Conservation (phyloP, 1,140 invertebrate species). For the Leptoteleia sp. region DNA sequence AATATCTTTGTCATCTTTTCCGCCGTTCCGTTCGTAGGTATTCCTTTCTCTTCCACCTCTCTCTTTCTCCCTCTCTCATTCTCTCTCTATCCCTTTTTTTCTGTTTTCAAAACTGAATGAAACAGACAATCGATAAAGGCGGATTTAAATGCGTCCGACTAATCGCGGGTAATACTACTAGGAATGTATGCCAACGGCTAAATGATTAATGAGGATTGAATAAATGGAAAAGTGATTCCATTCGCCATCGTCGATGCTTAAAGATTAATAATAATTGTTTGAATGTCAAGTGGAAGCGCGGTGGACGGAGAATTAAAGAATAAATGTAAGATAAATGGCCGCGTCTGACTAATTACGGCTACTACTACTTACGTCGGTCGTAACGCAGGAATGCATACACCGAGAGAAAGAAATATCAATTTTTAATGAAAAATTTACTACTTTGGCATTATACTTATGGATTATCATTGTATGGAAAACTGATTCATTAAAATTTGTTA, state of each 20-base stretch:
- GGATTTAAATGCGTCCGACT: conserved; percentile 13
- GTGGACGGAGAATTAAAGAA: conserved; percentile 1
- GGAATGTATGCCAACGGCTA: conserved; percentile 1
- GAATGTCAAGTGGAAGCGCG: not conserved
- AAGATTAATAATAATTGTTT: conserved; percentile 4
- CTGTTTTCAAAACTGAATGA: not conserved
- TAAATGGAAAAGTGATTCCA: not conserved
- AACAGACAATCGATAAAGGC: not conserved
- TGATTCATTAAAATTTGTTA: no score
- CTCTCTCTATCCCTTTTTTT: not conserved
- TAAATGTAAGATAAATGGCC: conserved; percentile 13
- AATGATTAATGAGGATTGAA: conserved; percentile 8
- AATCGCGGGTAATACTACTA: conserved; percentile 19
- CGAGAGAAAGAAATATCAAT: no score
- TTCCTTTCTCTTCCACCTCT: no score
- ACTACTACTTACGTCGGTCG: conserved; percentile 36
- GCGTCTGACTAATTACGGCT: conserved; percentile 28
- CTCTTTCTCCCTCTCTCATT: no score
- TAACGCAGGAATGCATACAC: no score
- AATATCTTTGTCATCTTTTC: not conserved
- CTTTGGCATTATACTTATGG: no score
- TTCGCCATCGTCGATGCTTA: not conserved
- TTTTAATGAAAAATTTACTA: no score
- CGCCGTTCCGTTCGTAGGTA: no score
- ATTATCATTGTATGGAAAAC: no score